These are phyloP conservation scores for Adelosebastes latens DNA, from an alignment of 2,797 vertebrate species.

Conservation along the genomic window DNA sequence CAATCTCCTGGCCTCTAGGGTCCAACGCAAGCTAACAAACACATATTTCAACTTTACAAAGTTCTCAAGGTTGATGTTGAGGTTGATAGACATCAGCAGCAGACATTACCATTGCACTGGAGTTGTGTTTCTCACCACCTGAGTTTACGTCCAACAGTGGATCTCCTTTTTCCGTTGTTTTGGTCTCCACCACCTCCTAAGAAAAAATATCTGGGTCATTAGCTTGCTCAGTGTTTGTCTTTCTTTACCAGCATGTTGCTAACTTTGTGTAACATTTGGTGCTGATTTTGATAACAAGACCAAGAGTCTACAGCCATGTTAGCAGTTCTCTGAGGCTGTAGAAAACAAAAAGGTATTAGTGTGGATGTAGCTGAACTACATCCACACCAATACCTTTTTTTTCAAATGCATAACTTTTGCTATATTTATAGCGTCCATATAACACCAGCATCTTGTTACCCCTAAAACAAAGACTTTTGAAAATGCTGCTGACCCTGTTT, in stretches of 20 bases:
- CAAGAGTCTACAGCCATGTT: too few relatives aligned
- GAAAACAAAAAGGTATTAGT: too few relatives aligned
- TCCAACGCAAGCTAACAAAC: not conserved
- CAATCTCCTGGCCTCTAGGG: accelerated
- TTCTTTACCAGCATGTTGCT: not conserved
- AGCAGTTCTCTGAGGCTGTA: too few relatives aligned
- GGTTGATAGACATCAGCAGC: not conserved
- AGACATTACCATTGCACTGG: not conserved
- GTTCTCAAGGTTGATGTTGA: not conserved
- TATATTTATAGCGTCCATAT: not conserved
- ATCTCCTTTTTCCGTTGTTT: not conserved
- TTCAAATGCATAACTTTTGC: not conserved
- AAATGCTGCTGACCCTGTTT: not conserved
- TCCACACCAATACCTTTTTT: not conserved
- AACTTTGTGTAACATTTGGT: not conserved
- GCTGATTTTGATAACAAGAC: not conserved
- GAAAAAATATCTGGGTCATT: not conserved
- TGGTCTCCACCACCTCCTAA: not conserved
- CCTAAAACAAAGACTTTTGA: not conserved
- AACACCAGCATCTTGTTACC: too few relatives aligned
- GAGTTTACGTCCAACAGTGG: not conserved
- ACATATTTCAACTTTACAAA: not conserved
- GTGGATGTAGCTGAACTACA: too few relatives aligned
- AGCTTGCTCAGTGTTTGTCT: not conserved
- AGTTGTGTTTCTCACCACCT: not conserved